Evolutionary conservation across 2,797 vertebrate species (phyloP).

Genomic region (Stomatorhinus walkeri): DNA sequence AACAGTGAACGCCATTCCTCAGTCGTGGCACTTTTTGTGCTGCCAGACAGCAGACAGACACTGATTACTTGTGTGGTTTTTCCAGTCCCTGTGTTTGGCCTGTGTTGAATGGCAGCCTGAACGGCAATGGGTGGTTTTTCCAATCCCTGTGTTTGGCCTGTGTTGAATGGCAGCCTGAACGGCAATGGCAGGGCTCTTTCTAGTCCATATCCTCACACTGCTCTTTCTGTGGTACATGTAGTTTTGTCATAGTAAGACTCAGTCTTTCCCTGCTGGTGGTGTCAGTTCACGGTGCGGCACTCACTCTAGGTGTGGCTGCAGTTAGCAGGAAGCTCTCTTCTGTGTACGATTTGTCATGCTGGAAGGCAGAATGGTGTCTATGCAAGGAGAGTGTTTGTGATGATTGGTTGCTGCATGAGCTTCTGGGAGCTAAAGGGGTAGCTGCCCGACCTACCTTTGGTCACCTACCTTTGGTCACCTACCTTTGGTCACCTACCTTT

Average conservation of each 20-base stretch:
- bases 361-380: neutral
- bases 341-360: neutral
- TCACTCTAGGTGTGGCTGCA: neutral
- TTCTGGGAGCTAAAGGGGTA: neutral
- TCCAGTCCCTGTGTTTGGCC: neutral
- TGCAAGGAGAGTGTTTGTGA: neutral
- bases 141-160: neutral
- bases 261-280: neutral
- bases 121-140: neutral
- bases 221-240: neutral
- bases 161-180: neutral
- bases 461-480: neutral
- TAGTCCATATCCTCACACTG: neutral
- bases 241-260: neutral
- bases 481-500: neutral
- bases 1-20: neutral
- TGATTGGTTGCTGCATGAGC: neutral
- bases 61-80: neutral
- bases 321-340: neutral
- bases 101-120: neutral
- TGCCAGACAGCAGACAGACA: neutral
- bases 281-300: too few relatives aligned
- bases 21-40: neutral
- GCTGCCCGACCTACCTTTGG: neutral
- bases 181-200: neutral